These are phyloP conservation scores for Hofmannophila pseudospretella DNA, from an alignment of 2,888 invertebrate species.

Conservation along the genomic window DNA sequence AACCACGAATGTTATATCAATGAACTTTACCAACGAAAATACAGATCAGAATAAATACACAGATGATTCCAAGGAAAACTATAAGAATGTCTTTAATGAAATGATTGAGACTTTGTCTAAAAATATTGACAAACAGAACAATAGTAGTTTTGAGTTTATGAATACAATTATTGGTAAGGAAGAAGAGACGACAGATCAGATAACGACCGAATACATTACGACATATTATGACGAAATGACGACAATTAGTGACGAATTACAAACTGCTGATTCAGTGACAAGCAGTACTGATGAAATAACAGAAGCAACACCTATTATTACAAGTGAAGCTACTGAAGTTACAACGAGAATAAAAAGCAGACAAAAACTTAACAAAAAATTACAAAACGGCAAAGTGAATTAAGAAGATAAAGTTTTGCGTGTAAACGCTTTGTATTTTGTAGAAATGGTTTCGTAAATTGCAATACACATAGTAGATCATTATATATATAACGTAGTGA, in stretches of 20 bases:
- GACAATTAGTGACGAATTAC: too few relatives aligned
- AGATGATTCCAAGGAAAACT: constrained; percentile 17
- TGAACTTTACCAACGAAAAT: constrained; percentile 31
- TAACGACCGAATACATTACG: neutral
- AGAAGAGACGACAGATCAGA: constrained; percentile 1
- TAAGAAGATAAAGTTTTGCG: too few relatives aligned
- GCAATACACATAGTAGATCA: too few relatives aligned
- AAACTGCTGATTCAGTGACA: neutral
- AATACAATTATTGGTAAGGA: constrained; percentile 23
- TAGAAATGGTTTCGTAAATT: too few relatives aligned
- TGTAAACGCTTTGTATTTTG: too few relatives aligned
- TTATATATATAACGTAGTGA: too few relatives aligned
- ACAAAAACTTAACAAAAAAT: constrained; percentile 28
- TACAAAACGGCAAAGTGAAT: constrained; percentile 30
- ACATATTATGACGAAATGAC: constrained; percentile 2
- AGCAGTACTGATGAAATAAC: neutral
- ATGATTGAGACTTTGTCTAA: constrained; percentile 43
- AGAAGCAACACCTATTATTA: neutral
- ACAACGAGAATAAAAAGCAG: constrained; percentile 24
- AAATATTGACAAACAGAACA: constrained; percentile 49
- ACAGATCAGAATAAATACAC: constrained; percentile 29
- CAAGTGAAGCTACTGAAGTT: constrained; percentile 2
- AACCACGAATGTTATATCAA: constrained; percentile 14
- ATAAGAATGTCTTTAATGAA: constrained; percentile 26
- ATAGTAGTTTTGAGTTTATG: constrained; percentile 44